phyloP scores from a whole-genome alignment of 37 sponge, comb jelly and placozoan genomes.

The Hexactinellida sp. region DNA sequence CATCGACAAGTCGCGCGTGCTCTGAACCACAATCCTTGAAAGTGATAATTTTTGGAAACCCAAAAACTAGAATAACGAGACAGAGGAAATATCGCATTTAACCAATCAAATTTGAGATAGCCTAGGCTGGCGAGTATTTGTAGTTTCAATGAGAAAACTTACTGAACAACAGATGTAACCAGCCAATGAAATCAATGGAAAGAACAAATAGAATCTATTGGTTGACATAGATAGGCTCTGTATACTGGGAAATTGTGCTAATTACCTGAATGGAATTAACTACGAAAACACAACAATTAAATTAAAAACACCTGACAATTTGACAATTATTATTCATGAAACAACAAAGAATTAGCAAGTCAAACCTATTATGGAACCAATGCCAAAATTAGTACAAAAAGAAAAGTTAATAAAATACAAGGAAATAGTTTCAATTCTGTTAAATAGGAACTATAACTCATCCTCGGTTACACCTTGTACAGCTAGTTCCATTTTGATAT shows the following conservation, averaged over 20 bases:
- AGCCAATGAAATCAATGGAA: slow-evolving; percentile 15
- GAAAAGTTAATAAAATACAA: too few species aligned
- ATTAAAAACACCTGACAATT: too few species aligned
- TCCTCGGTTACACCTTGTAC: slow-evolving; percentile 69
- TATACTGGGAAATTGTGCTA: too few species aligned
- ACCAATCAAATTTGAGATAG: background rate
- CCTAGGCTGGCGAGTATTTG: background rate
- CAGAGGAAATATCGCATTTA: background rate
- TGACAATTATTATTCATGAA: too few species aligned
- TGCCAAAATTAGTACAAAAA: too few species aligned
- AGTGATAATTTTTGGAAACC: background rate
- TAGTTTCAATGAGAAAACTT: background rate
- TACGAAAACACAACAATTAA: too few species aligned
- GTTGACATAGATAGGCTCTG: too few species aligned
- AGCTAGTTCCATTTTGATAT: slow-evolving; percentile 71
- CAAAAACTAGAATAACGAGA: background rate
- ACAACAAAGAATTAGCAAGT: too few species aligned
- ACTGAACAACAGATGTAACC: background rate
- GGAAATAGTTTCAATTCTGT: too few species aligned
- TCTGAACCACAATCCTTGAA: background rate
- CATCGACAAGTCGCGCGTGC: background rate
- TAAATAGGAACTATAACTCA: slow-evolving; percentile 20
- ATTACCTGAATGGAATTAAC: too few species aligned
- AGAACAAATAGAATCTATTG: too few species aligned
- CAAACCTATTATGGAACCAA: too few species aligned